A percentile compares a stretch with the other conserved stretches of the same genome.
Conservation (phyloP, 2,797 vertebrate genomes). For the Mus spretus region DNA sequence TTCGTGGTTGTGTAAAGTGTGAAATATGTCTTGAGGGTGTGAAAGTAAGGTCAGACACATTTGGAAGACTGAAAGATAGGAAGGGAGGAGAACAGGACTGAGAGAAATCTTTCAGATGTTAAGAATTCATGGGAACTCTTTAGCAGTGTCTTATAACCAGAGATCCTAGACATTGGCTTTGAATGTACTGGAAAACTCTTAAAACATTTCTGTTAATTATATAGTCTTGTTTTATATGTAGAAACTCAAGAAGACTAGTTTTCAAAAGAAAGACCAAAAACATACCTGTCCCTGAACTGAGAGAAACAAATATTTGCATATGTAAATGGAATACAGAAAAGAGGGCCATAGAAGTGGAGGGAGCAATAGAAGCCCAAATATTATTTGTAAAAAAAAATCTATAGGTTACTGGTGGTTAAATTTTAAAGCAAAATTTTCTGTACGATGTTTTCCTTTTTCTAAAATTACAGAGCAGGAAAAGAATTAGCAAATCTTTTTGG, state of each 20-base stretch:
- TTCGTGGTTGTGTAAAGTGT: slow-evolving; percentile 26
- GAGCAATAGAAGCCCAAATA: neutral
- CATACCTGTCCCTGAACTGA: neutral
- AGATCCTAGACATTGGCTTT: neutral
- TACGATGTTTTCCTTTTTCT: slow-evolving; percentile 34
- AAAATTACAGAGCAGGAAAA: neutral
- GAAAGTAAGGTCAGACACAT: neutral
- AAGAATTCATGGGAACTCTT: slow-evolving; percentile 5
- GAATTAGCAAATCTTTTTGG: neutral
- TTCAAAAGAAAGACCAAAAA: slow-evolving; percentile 45
- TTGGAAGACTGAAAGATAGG: neutral
- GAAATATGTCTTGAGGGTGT: neutral
- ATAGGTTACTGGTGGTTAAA: slow-evolving; percentile 14
- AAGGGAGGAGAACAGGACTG: neutral
- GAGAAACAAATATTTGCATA: neutral
- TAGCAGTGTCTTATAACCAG: neutral
- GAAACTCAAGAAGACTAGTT: slow-evolving; percentile 38
- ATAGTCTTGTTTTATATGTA: slow-evolving; percentile 28
- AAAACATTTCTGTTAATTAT: slow-evolving; percentile 26
- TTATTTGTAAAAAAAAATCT: neutral
- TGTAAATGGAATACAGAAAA: neutral
- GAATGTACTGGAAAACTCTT: slow-evolving; percentile 5
- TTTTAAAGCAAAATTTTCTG: slow-evolving; percentile 27
- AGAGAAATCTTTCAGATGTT: neutral
- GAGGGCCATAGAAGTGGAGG: neutral